Evolutionary conservation across 1,140 invertebrate genomes (phyloP), one percentile per base, ranked within the genome.

Genomic region (Drosophila suzukii): DNA sequence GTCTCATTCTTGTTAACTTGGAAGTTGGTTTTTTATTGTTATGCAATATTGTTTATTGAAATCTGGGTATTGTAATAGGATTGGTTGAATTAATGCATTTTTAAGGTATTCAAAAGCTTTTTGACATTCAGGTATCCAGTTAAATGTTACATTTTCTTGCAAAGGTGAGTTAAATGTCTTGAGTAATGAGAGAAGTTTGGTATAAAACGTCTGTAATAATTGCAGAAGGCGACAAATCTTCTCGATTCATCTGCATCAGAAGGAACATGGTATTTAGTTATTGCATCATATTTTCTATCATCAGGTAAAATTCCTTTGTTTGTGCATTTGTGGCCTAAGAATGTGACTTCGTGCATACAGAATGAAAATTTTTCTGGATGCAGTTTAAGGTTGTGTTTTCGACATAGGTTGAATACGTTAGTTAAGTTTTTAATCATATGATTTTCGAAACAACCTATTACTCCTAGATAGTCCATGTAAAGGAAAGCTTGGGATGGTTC

Each of bases 71-170:
- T n/a, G n/a, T n/a, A n/a, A n/a, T n/a, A n/a, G n/a, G n/a, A 12
- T 39, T 39, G 5, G 4, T 12, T 39, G 13, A 39, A 39, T 39
- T 38, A 38, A 38, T 4, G 32, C 15, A 20, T 32, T 4, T 17
- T 38, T 20, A 10, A 51, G 38, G 13, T 39, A 39, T 4, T 39
- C 13, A 38, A 38, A 38, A 12, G 43, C 11, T 47, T 47, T 27
- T 47, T 47, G 20, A 24, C 46, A 49, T 27, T 49, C 12, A 27
- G 7, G 7, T 13, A 65, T 74, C 15, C 93, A 60, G 46, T 49
- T 24, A 24, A 49, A 13, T 63, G 6, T 13, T 24, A 24, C 6
- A 30, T 27, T 30, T 49, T 43, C 41, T 43, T 43, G 41, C 41
- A 43, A 15, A 43, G 15, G n/a, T 43, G 41, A 15, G 41, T 17